Base-by-base conservation (phyloP, 2,113 vertebrate genomes). In the Orthonyx spaldingii region DNA sequence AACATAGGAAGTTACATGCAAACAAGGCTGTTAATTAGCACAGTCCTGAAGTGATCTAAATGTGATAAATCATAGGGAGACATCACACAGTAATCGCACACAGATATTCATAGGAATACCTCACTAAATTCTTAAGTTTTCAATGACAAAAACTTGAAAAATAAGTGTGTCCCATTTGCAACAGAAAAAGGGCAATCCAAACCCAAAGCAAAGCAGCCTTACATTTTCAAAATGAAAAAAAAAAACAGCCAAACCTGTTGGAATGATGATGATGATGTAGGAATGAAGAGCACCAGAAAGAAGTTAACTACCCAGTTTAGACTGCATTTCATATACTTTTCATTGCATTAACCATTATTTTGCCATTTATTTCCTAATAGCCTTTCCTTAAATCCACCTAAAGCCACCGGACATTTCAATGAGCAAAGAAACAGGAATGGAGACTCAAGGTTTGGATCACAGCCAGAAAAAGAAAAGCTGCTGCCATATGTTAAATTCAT, bases 381-480 rank as follows among this genome's bases (percentile, higher is more conserved):
- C 32, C 44, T 85, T 94, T 74, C 56, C 61, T 87, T 33, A 94
- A 84, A 66, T 41, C 16, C 60, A 81, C 32, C 55, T 52, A 81
- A 80, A 90, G 33, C n/a, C 52, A 86, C 30, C 66, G 47, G 63
- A 72, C 69, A 13, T 84, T 76, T 80, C 55, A 88, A 41, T 24
- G 10, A 94, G 53, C n/a, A 93, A 49, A 83, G 87, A 63, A 87
- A 63, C n/a, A 65, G 80, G n/a, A 84, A 78, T 33, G 44, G 70
- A 60, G 70, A 59, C n/a, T 80, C 28, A 42, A 80, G n/a, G 1
- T 59, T 52, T 94, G 92, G 72, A 84, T 66, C 47, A 55, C 11
- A 70, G 63, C 90, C 91, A 96, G 90, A 64, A 74, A 80, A 87
- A 65, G 33, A 76, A 94, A 90, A 76, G 27, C 79, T 90, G 76